phyloP scores from a whole-genome alignment of 2,113 vertebrate species.

The Struthio camelus region DNA sequence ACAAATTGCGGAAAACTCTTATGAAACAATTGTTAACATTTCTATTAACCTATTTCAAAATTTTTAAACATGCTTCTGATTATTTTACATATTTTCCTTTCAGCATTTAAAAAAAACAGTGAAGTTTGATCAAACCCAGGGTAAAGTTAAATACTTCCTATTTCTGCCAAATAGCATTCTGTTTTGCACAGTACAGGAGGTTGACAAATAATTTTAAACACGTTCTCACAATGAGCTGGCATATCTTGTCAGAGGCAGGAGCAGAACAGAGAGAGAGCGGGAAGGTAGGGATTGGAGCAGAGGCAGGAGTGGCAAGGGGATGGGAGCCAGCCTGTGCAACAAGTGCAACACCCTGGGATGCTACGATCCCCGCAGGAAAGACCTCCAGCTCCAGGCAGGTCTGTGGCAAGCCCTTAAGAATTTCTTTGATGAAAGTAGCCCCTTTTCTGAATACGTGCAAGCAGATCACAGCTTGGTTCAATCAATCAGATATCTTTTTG shows the following conservation, averaged over 20 bases:
- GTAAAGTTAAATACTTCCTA: not conserved
- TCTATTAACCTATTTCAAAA: not conserved
- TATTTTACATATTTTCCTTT: not conserved
- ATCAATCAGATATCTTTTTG: not conserved
- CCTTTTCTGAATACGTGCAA: not conserved
- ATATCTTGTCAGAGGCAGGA: not conserved
- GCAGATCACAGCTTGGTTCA: not conserved
- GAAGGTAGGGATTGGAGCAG: rapidly evolving
- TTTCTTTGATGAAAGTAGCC: not conserved
- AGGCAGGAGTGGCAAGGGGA: not conserved
- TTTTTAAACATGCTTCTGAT: not conserved
- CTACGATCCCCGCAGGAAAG: not conserved
- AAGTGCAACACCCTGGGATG: rapidly evolving
- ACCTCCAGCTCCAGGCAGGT: not conserved
- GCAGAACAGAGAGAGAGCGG: rapidly evolving
- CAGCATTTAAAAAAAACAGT: not conserved
- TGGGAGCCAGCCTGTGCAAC: no score
- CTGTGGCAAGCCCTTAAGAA: rapidly evolving
- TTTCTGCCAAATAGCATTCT: not conserved
- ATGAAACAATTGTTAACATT: not conserved
- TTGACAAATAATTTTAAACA: not conserved
- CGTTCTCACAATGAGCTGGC: not conserved
- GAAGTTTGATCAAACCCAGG: not conserved
- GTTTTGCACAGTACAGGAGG: not conserved
- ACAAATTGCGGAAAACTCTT: not conserved